A percentile compares a stretch with the other conserved stretches of the same genome.
Evolutionary conservation across 2,797 vertebrate species (phyloP).

Genomic region (Sebastes wilsoni): DNA sequence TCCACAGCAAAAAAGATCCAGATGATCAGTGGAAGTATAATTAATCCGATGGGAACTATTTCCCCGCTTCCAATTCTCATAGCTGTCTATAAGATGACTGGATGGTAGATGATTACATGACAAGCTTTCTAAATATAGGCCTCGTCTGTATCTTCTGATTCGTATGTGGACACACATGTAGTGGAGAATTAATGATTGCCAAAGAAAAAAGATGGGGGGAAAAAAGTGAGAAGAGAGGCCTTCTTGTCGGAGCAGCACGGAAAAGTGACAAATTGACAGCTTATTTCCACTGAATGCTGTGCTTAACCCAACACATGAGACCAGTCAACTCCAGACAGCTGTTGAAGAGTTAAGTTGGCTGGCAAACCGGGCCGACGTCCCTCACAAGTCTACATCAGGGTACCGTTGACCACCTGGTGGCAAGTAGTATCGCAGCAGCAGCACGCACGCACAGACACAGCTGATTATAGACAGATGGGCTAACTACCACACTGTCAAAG

Average conservation of each 20-base stretch:
- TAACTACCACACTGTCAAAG: slow-evolving; percentile 81
- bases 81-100: slow-evolving; percentile 61
- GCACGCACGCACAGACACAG: slow-evolving; percentile 32
- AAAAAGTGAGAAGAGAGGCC: not conserved
- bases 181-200: slow-evolving; percentile 3
- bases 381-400: slow-evolving; percentile 46
- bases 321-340: slow-evolving; percentile 17
- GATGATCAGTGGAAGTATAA: slow-evolving; percentile 66
- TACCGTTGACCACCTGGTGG: slow-evolving; percentile 74
- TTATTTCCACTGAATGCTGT: not conserved
- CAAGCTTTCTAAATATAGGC: slow-evolving; percentile 56
- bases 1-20: slow-evolving; percentile 36
- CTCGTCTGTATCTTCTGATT: slow-evolving; percentile 30
- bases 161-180: slow-evolving; percentile 6
- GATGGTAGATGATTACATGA: slow-evolving; percentile 45
- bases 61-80: slow-evolving; percentile 48
- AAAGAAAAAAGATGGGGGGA: not conserved
- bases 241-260: not conserved
- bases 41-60: slow-evolving; percentile 63
- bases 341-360: slow-evolving; percentile 24
- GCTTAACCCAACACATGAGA: not conserved
- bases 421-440: slow-evolving; percentile 62
- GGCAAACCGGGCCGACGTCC: slow-evolving; percentile 6
- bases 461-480: slow-evolving; percentile 86
- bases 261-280: not conserved